Evolutionary conservation across 2,797 vertebrate species (phyloP).

Genomic region (Heliangelus exortis): DNA sequence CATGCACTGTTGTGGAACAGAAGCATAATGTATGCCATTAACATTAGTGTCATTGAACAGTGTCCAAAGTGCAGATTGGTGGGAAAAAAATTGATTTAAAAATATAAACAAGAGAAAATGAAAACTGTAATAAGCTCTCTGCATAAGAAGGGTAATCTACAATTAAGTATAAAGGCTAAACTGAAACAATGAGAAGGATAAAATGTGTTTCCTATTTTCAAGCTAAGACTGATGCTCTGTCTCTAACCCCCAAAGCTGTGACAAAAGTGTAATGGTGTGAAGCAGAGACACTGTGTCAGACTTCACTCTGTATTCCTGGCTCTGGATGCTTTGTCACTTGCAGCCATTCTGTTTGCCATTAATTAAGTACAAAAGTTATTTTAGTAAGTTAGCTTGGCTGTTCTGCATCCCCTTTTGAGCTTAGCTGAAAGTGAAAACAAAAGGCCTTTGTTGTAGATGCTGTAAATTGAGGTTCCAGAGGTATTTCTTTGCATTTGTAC

Average conservation of each 20-base stretch:
- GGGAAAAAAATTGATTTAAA: constrained; percentile 73
- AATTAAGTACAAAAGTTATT: constrained; percentile 40
- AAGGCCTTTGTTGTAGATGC: neutral
- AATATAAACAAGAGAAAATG: constrained; percentile 75
- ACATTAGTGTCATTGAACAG: constrained; percentile 68
- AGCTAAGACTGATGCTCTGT: neutral
- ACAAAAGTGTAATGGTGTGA: constrained; percentile 42
- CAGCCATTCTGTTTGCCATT: constrained; percentile 16
- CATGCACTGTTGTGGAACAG: constrained; percentile 69
- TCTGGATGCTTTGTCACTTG: constrained; percentile 39
- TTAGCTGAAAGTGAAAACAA: constrained; percentile 12
- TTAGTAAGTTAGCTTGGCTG: constrained; percentile 3
- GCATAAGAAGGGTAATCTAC: constrained; percentile 62
- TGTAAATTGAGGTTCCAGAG: neutral
- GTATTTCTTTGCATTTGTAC: neutral
- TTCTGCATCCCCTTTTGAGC: neutral
- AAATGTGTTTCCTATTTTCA: constrained; percentile 41
- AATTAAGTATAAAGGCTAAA: constrained; percentile 62
- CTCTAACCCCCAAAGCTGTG: constrained; percentile 31
- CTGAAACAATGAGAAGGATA: constrained; percentile 51
- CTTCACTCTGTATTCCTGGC: constrained; percentile 3
- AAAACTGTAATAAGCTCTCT: constrained; percentile 64
- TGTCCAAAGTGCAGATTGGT: constrained; percentile 71
- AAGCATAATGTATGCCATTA: constrained; percentile 74
- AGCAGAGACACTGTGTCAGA: constrained; percentile 10